Conservation (phyloP, 1,140 invertebrate species). For the Aplysia californica region DNA sequence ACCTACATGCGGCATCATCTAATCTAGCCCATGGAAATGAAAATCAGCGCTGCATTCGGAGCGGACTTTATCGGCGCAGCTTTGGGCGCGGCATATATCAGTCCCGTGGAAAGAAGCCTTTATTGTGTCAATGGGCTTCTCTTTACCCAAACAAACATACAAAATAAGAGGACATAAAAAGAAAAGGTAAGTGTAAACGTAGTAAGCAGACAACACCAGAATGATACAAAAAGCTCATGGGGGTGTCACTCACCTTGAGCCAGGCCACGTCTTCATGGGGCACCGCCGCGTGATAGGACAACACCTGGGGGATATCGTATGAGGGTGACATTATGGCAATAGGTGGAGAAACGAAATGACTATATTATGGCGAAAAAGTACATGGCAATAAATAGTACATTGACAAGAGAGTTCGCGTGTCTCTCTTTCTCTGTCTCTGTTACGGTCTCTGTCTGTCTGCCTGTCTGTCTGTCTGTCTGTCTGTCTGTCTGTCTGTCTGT, state of each 20-base stretch:
- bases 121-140: background rate
- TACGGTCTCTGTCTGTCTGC: no score
- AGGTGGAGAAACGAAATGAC: no score
- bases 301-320: slow-evolving; percentile 40
- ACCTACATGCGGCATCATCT: no score
- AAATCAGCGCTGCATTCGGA: no score
- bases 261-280: slow-evolving; percentile 77
- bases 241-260: slow-evolving; percentile 40
- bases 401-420: background rate
- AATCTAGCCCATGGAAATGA: no score
- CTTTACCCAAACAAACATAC: background rate
- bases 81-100: no score
- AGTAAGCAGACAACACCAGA: no score
- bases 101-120: background rate
- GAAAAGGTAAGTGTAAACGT: no score
- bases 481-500: no score
- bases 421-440: background rate
- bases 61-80: no score
- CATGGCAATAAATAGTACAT: background rate
- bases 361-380: background rate
- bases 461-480: no score
- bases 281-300: slow-evolving; percentile 95
- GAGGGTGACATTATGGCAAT: background rate
- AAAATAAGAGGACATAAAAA: background rate
- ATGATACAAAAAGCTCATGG: no score